Evolutionary conservation across 2,797 vertebrate genomes (phyloP), one percentile per base, ranked within the genome.

Genomic region (Otus scops): DNA sequence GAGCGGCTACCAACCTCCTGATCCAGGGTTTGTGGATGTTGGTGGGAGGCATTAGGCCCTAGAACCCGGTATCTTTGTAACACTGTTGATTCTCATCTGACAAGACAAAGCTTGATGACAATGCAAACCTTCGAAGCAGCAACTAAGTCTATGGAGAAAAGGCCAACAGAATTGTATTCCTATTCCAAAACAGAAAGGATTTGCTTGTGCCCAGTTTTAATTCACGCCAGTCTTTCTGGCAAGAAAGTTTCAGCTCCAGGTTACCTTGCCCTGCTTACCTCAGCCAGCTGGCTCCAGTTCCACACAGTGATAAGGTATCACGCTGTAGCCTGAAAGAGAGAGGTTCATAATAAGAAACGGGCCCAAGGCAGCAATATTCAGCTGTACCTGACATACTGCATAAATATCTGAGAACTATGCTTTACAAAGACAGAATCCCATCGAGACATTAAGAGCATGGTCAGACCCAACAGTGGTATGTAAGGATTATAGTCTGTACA

Each of bases 251-350:
- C 41, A 68, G 10, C 34, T 80, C 73, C 9, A 2, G 45, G 23
- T 69, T 38, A 30, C 53, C 7, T 9, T 53, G 34, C 23, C 26
- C 22, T 85, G 47, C 38, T 85, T 57, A 53, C 43, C 38, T 76
- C 48, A 61, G 8, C 21, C 16, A 34, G 45, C 86, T 59, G 59
- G 59, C 34, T 85, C 24, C 57, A 21, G 3, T 45, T 64, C 78
- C 0, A 0, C 10, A 23, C 0, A 41, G 36, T 7, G 57, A 63
- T 48, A 17, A 65, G 28, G 26, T 51, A 47, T 70, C 30, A 51
- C 4, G 7, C 4, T 23, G 24, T 6, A 41, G 28, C 54, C 43
- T 36, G 54, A 73, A 9, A 83, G n/a, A 79, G 57, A 84, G 16
- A 61, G 32, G 50, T 43, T 70, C 14, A 11, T 11, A 28, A 68